Base-by-base conservation (phyloP, 2,888 invertebrate genomes). In the Agrenia bidenticulata region DNA sequence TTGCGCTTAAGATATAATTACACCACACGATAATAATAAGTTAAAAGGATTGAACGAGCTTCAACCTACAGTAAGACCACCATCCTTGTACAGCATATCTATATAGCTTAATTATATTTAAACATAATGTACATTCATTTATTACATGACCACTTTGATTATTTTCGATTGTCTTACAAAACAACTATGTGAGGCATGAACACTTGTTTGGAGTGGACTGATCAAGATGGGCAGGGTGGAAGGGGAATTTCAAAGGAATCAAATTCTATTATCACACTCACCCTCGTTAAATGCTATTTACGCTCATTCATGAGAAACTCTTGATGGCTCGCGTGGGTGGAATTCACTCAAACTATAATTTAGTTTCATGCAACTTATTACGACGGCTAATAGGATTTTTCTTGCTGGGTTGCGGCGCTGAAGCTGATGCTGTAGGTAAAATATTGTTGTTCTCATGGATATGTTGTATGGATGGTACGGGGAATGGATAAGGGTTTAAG, bases 351-450 rank as follows among this genome's bases (percentile, higher is more conserved):
- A 24, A 26, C 62, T 72, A 75, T 66, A 75, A 70, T 66, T 75
- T 75, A 1, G 75, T 75, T 59, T 75, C 75, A 39, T 73, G 73
- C 58, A 71, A 67, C 66, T 65, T 70, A 64, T 67, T 60, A 63
- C 67, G 63, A n/a, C 68, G 66, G 51, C 69, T 53, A 4, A 42
- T 49, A 39, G 63, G 63, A 15, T 41, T 61, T 41, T 51, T 42
- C 54, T 64, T 64, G 55, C 64, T 61, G 27, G 63, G 63, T 42
- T 60, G 60, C 37, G 63, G 58, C 41, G 54, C 62, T 55, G 39
- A 23, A 9, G 58, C 50, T 54, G 55, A 41, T 45, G 54, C 5
- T 58, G 57, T 41, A 4, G 49, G 24, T 17, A 50, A 50, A 7
- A 32, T n/a, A 19, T 49, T 26, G n/a, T 1, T 21, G 4, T 61